These are phyloP conservation scores for Thymallus thymallus DNA, from an alignment of 2,113 vertebrate species.

Conservation along the genomic window DNA sequence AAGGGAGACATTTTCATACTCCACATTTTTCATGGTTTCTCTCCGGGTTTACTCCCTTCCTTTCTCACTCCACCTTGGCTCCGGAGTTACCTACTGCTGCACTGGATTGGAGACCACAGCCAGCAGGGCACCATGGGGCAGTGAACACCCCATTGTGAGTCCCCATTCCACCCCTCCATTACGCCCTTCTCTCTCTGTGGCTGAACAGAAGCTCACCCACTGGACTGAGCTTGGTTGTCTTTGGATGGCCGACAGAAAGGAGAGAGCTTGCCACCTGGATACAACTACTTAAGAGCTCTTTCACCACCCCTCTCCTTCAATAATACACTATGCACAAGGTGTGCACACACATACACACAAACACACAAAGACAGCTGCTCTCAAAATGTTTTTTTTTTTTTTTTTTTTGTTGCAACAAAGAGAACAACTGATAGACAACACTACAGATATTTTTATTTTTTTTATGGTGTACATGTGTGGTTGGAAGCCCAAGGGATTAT, in stretches of 20 bases:
- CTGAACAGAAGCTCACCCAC: conserved; percentile 22
- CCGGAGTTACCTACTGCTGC: conserved; percentile 61
- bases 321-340: conserved; percentile 54
- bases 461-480: too few relatives aligned
- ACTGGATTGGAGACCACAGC: conserved; percentile 61
- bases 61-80: conserved; percentile 77
- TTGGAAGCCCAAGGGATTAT: too few relatives aligned
- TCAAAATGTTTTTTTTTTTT: too few relatives aligned
- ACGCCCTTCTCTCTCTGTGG: neutral
- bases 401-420: too few relatives aligned
- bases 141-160: conserved; percentile 41
- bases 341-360: conserved; percentile 26
- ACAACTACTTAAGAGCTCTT: conserved; percentile 56
- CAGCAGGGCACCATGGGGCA: conserved; percentile 62
- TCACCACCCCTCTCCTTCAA: conserved; percentile 55
- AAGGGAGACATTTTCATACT: conserved; percentile 85
- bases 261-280: conserved; percentile 67
- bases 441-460: too few relatives aligned
- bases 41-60: conserved; percentile 71
- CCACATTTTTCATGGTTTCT: conserved; percentile 83
- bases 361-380: too few relatives aligned
- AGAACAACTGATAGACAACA: conserved; percentile 43
- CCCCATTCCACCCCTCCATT: conserved; percentile 24
- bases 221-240: conserved; percentile 54
- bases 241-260: conserved; percentile 59